A percentile compares a stretch with the other conserved stretches of the same genome.
These are phyloP conservation scores for Caerostris extrusa DNA, from an alignment of 1,140 invertebrate species.

Conservation along the genomic window DNA sequence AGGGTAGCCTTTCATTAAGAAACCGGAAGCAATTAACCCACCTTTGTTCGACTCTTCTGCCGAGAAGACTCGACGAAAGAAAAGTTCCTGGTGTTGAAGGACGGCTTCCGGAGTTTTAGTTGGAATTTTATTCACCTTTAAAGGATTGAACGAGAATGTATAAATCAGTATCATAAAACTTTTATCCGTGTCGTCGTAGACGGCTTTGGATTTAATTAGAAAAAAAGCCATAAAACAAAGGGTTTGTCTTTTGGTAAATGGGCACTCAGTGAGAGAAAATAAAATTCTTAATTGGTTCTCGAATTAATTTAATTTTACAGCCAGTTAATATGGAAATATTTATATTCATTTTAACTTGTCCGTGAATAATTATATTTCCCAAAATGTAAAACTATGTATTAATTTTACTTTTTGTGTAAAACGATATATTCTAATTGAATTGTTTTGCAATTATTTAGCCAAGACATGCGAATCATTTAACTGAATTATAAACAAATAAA, in stretches of 20 bases:
- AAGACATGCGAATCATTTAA: no score
- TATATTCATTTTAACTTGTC: no score
- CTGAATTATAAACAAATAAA: no score
- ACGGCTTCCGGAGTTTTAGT: not conserved
- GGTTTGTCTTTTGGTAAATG: not conserved
- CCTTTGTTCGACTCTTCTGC: slow-evolving; percentile 43
- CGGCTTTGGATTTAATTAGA: slow-evolving; percentile 6
- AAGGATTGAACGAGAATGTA: slow-evolving; percentile 12
- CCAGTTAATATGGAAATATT: no score
- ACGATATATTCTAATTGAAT: no score
- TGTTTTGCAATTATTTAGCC: no score
- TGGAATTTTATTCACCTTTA: not conserved
- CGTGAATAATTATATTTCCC: no score
- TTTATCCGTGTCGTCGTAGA: not conserved
- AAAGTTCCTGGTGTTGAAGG: not conserved
- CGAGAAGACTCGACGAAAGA: not conserved
- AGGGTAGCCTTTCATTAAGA: slow-evolving; percentile 60
- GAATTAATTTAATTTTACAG: no score
- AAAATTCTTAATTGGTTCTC: no score
- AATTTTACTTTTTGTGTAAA: no score
- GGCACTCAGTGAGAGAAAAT: not conserved
- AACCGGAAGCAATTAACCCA: slow-evolving; percentile 65
- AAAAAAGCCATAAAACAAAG: not conserved
- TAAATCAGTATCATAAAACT: slow-evolving; percentile 60
- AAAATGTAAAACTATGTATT: no score